Evolutionary conservation across 2,797 vertebrate species (phyloP).

Genomic region (Hoplostethus mediterraneus): DNA sequence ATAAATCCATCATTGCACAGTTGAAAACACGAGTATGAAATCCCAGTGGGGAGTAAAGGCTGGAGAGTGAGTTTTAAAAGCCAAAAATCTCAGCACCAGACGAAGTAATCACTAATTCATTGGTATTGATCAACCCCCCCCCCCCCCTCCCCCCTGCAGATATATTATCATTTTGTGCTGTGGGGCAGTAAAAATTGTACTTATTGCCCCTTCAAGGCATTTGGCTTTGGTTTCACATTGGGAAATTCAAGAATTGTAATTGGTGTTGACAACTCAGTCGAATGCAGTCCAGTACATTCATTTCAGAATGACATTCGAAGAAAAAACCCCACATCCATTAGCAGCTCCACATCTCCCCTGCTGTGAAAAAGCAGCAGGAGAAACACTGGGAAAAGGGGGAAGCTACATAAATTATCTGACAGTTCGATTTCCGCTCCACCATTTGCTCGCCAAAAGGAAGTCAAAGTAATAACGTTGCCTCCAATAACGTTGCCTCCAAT

Average conservation of each 20-base stretch:
- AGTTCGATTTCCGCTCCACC: conserved; percentile 56
- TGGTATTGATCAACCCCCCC: too few species aligned
- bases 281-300: conserved; percentile 3
- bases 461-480: conserved; percentile 23
- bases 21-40: too few species aligned
- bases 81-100: too few species aligned
- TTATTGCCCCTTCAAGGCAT: too few species aligned
- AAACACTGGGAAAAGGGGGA: conserved; percentile 45
- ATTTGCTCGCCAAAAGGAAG: conserved; percentile 32
- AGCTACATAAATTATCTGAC: conserved; percentile 71
- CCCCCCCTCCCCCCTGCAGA: too few species aligned
- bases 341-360: conserved; percentile 33
- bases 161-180: too few species aligned
- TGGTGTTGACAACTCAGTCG: not conserved
- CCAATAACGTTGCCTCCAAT: conserved; percentile 35
- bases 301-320: conserved; percentile 27
- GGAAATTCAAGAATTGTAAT: not conserved
- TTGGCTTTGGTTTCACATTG: too few species aligned
- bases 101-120: too few species aligned
- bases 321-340: conserved; percentile 31
- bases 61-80: too few species aligned
- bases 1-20: too few species aligned
- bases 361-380: conserved; percentile 55
- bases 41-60: too few species aligned
- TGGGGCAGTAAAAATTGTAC: too few species aligned